phyloP scores from a whole-genome alignment of 2,888 invertebrate genomes.

The Bhutanitis thaidina region DNA sequence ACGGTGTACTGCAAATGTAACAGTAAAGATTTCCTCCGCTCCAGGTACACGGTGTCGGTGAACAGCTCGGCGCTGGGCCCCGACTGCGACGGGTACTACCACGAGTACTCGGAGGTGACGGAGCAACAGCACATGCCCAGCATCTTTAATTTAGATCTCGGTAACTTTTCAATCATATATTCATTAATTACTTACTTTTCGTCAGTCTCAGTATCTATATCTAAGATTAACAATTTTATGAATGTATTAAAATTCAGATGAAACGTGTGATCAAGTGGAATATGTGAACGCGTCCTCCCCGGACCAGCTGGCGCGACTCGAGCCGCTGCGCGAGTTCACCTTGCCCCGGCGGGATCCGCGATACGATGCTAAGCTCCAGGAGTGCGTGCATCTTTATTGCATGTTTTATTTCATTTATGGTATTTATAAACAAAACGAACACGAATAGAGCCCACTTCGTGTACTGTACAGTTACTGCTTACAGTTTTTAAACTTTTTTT shows the following conservation, averaged over 20 bases:
- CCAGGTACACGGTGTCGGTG: slow-evolving; percentile 55
- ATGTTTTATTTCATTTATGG: too few relatives aligned
- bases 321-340: slow-evolving; percentile 62
- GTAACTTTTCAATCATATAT: slow-evolving; percentile 27
- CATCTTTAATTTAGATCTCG: slow-evolving; percentile 42
- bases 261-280: slow-evolving; percentile 40
- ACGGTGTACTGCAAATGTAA: too few relatives aligned
- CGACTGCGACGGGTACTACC: slow-evolving; percentile 54
- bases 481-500: too few relatives aligned
- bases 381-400: neutral
- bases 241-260: slow-evolving; percentile 31
- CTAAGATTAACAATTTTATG: too few relatives aligned
- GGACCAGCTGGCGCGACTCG: slow-evolving; percentile 41
- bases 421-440: too few relatives aligned
- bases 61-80: slow-evolving; percentile 63
- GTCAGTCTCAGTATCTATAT: too few relatives aligned
- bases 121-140: slow-evolving; percentile 27
- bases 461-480: too few relatives aligned
- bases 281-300: slow-evolving; percentile 28
- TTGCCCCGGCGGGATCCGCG: slow-evolving; percentile 44
- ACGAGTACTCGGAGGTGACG: slow-evolving; percentile 45
- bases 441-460: too few relatives aligned
- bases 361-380: slow-evolving; percentile 35
- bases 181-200: too few relatives aligned
- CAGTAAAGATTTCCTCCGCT: too few relatives aligned